Conservation (phyloP, 2,888 invertebrate species). For the Dryocosmus kuriphilus region DNA sequence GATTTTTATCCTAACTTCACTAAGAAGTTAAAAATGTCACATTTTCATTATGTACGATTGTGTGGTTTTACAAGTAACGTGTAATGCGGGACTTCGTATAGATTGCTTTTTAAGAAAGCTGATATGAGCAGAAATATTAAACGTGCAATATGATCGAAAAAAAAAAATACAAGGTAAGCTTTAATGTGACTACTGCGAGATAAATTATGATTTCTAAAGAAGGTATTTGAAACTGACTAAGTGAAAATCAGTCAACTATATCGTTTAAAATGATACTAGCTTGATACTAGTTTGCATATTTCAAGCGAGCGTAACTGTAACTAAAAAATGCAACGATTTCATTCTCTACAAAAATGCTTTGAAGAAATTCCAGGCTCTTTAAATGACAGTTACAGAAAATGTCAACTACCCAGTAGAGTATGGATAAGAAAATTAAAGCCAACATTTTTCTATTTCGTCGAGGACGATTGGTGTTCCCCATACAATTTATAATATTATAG, state of each 20-base stretch:
- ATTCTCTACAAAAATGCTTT: background rate
- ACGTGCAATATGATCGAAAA: slow-evolving; percentile 12
- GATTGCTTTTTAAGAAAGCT: slow-evolving; percentile 20
- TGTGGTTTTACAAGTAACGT: slow-evolving; percentile 44
- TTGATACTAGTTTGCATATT: no score
- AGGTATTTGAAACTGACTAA: background rate
- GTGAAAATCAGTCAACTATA: background rate
- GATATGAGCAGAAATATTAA: slow-evolving; percentile 25
- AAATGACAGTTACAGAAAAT: background rate
- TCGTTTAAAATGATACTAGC: background rate
- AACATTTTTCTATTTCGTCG: no score
- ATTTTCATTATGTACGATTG: slow-evolving; percentile 65
- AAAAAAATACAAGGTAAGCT: slow-evolving; percentile 3
- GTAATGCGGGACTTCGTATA: slow-evolving; percentile 22
- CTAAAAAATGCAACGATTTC: background rate
- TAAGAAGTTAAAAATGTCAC: slow-evolving; percentile 42
- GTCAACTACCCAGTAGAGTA: slow-evolving; percentile 18
- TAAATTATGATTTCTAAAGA: background rate
- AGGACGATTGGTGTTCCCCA: no score
- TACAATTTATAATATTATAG: no score
- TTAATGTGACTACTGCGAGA: background rate
- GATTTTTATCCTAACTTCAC: background rate
- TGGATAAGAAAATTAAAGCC: background rate
- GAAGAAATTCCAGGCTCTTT: background rate
- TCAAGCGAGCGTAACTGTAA: background rate